Conservation (phyloP, 2,797 vertebrate species). For the Syngnathus acus region DNA sequence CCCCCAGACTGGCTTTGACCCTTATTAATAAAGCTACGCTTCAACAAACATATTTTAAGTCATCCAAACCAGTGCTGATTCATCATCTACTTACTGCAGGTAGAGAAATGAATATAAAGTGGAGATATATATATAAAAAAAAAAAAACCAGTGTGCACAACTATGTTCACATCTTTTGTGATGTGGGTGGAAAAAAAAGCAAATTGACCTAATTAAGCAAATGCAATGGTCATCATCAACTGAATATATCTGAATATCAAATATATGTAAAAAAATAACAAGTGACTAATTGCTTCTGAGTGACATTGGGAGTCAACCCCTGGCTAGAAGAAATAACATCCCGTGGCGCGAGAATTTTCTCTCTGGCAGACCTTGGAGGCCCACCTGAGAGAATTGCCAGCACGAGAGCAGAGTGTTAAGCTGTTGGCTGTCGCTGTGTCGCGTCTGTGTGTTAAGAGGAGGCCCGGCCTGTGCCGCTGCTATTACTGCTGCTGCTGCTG, state of each 20-base stretch:
- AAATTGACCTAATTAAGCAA: background rate
- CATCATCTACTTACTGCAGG: background rate
- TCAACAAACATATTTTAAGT: slow-evolving; percentile 10
- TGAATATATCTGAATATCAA: slow-evolving; percentile 2
- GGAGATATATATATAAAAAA: background rate
- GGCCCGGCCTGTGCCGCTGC: slow-evolving; percentile 41
- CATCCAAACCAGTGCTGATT: slow-evolving; percentile 1
- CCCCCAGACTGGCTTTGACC: background rate
- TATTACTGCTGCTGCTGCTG: slow-evolving; percentile 45
- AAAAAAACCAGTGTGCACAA: background rate
- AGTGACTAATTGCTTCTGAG: background rate
- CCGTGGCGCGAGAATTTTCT: slow-evolving; percentile 48
- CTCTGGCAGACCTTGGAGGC: slow-evolving; percentile 53
- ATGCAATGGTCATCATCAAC: too few species aligned
- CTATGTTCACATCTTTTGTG: background rate
- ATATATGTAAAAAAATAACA: slow-evolving; percentile 14
- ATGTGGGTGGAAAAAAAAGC: background rate
- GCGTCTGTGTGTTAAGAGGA: slow-evolving; percentile 59
- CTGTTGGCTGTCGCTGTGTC: slow-evolving; percentile 56
- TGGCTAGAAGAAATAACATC: slow-evolving; percentile 32
- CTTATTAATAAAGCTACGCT: slow-evolving; percentile 4
- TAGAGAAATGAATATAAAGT: background rate
- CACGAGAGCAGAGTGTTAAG: slow-evolving; percentile 55
- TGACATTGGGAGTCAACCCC: slow-evolving; percentile 21
- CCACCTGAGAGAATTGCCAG: slow-evolving; percentile 53